Conservation (phyloP, 1,140 invertebrate genomes). For the Mizuhopecten yessoensis region DNA sequence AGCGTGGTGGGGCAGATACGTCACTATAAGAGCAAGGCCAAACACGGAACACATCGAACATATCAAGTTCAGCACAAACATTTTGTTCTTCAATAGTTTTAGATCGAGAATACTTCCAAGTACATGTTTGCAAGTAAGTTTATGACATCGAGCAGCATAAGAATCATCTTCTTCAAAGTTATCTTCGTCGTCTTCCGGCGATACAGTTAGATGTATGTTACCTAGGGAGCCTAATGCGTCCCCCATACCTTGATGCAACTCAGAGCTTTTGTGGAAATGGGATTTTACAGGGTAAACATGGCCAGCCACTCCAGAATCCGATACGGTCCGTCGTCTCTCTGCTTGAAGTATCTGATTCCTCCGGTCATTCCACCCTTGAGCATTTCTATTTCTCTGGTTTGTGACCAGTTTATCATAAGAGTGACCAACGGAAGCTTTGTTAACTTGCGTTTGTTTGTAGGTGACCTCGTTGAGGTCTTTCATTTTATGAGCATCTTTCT, state of each 20-base stretch:
- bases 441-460: neutral
- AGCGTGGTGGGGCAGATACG: constrained; percentile 68
- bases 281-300: neutral
- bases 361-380: neutral
- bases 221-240: constrained; percentile 8
- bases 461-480: neutral
- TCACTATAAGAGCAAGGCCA: constrained; percentile 58
- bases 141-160: neutral
- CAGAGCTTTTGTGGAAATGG: constrained; percentile 19
- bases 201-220: neutral
- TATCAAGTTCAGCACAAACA: constrained; percentile 64
- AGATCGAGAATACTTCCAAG: constrained; percentile 55
- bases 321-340: neutral
- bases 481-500: neutral
- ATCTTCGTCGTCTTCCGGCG: neutral
- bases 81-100: constrained; percentile 64
- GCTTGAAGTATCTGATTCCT: neutral
- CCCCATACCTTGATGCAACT: neutral
- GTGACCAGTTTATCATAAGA: neutral
- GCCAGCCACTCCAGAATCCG: neutral
- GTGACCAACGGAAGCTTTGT: neutral
- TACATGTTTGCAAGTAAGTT: constrained; percentile 48
- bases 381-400: neutral
- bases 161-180: neutral
- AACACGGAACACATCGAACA: constrained; percentile 64